These are phyloP conservation scores for Anguilla marmorata DNA, from an alignment of 2,797 vertebrate species.

Conservation along the genomic window DNA sequence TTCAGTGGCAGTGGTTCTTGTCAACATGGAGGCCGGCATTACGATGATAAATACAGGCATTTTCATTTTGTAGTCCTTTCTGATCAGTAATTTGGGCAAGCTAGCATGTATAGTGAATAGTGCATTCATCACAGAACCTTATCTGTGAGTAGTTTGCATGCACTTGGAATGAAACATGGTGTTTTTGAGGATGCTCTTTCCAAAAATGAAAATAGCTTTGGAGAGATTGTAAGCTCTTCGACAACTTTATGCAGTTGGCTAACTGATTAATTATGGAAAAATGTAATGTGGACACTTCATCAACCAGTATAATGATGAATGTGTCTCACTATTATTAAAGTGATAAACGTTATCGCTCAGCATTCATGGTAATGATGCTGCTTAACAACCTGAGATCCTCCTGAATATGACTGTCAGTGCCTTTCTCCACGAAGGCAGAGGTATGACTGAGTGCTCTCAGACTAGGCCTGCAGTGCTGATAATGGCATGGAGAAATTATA, in stretches of 20 bases:
- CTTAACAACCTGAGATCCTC: conserved; percentile 28
- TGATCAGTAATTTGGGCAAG: not conserved
- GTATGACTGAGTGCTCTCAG: conserved; percentile 8
- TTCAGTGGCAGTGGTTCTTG: not conserved
- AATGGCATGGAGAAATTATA: conserved; percentile 20
- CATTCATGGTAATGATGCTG: conserved; percentile 34
- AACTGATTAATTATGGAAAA: conserved; percentile 36
- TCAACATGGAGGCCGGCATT: not conserved
- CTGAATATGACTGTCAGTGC: conserved; percentile 21
- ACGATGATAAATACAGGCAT: too few relatives aligned
- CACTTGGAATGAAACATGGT: not conserved
- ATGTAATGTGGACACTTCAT: conserved; percentile 35
- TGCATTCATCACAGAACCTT: not conserved
- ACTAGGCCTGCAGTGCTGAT: not conserved
- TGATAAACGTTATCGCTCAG: conserved; percentile 21
- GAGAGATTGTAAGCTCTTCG: not conserved
- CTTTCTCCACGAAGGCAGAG: not conserved
- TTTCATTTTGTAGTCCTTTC: not conserved
- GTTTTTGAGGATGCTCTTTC: not conserved
- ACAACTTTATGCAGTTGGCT: conserved; percentile 9
- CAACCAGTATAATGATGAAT: conserved; percentile 29
- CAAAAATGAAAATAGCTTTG: not conserved
- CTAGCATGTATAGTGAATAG: not conserved
- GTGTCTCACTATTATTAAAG: conserved; percentile 5
- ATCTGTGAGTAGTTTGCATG: not conserved